Base-by-base conservation (phyloP, 1,140 invertebrate genomes). In the Lasioglossum albipes region DNA sequence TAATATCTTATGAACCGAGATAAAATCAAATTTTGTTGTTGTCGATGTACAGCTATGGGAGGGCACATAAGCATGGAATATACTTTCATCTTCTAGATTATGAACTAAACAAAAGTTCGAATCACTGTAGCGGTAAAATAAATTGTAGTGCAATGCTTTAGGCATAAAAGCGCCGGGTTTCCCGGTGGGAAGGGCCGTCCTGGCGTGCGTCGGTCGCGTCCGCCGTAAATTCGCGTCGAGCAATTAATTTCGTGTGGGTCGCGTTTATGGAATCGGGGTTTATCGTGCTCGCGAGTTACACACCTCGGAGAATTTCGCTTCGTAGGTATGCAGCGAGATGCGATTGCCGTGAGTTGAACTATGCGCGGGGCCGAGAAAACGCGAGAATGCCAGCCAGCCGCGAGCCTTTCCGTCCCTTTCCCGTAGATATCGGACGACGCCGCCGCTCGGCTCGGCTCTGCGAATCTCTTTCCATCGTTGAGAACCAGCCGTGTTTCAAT, bases 281-380 rank as follows among this genome's bases (percentile, higher is more conserved):
- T 74, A 73, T 76, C 68, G 45, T 45, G 45, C 62, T 45, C 52
- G 16, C 52, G 52, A 54, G 59, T 27, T 61, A 27, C 61, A 57
- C 57, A 61, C 64, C 67, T 22, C 68, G 41, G 64, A 77, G 65
- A 67, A 42, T 45, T 75, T 61, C 7, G 45, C 64, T 31, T 59
- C 57, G 31, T 9, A 42, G 61, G 57, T 73, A 73, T 77, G 74
- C 79, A 61, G 64, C 59, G 64, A 77, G 74, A 66, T 65, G 69
- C 69, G 75, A 83, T 78, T 83, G 77, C 27, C 70, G 62, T 62
- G 42, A 54, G 67, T 74, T 20, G 61, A 79, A 68, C 41, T 61
- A 61, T 27, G 10, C 59, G 22, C 59, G 22, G 16, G 22, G 9
- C 31, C 79, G 70, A 70, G 74, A 83, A 83, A 84, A 83, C 42